Conservation (phyloP, 2,797 vertebrate species). For the Heteromormyrus szaboi region DNA sequence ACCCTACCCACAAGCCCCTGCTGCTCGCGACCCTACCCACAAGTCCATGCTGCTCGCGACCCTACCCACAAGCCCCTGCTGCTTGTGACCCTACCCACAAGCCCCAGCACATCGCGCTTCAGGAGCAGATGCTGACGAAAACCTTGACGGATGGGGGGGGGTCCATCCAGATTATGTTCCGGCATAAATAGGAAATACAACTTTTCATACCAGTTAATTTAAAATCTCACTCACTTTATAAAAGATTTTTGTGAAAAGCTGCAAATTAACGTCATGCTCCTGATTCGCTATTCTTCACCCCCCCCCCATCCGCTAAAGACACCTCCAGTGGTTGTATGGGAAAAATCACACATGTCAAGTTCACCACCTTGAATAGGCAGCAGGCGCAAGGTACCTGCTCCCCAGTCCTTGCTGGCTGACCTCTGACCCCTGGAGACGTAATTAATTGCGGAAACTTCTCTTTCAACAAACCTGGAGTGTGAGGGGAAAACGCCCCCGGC, state of each 20-base stretch:
- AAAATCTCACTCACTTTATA: neutral
- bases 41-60: neutral
- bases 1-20: no score
- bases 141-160: neutral
- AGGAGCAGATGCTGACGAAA: neutral
- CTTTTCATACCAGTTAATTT: neutral
- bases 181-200: neutral
- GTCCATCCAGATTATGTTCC: neutral
- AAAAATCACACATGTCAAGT: conserved; percentile 51
- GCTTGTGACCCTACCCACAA: neutral
- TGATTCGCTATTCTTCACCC: conserved; percentile 48
- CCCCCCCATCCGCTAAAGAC: conserved; percentile 31
- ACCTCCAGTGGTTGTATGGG: conserved; percentile 49
- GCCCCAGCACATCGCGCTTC: neutral
- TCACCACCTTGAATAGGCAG: conserved; percentile 38
- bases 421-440: conserved; percentile 38
- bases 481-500: conserved; percentile 39
- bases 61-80: no score
- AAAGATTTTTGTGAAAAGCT: neutral
- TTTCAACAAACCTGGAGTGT: conserved; percentile 36
- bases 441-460: conserved; percentile 49
- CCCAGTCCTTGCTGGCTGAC: conserved; percentile 34
- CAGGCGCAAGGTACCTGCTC: conserved; percentile 49
- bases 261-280: neutral
- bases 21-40: neutral